These are phyloP conservation scores for Dryoscopus gambensis DNA, from an alignment of 2,113 vertebrate species.

Conservation along the genomic window DNA sequence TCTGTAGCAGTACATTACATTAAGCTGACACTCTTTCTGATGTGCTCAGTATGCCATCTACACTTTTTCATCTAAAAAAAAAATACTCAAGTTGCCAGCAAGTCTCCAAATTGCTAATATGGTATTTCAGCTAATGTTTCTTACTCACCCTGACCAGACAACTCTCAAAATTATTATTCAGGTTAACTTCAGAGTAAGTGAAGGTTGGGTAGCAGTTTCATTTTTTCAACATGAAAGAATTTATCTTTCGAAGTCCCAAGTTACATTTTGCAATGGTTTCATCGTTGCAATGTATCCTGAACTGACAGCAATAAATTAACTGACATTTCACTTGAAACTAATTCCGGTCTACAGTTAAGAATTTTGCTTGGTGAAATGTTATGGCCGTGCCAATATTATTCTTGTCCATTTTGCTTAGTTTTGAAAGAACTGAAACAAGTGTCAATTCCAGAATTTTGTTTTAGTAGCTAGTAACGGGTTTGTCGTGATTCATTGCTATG, in stretches of 20 bases:
- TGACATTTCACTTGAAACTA: slow-evolving; percentile 16
- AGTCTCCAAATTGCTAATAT: neutral
- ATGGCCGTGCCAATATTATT: neutral
- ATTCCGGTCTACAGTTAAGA: neutral
- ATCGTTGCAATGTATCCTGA: neutral
- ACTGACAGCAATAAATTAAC: neutral
- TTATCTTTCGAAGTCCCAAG: neutral
- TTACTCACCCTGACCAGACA: neutral
- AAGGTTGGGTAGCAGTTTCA: neutral
- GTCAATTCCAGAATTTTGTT: neutral
- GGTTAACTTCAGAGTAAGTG: neutral
- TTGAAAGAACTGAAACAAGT: neutral
- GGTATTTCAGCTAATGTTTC: neutral
- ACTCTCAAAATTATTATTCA: neutral
- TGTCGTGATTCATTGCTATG: neutral
- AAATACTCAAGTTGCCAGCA: neutral
- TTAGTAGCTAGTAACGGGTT: neutral
- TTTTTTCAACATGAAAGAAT: neutral
- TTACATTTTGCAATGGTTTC: slow-evolving; percentile 12
- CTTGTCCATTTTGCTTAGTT: slow-evolving; percentile 1
- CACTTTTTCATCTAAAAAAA: neutral
- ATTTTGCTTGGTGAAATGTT: neutral
- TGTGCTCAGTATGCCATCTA: neutral
- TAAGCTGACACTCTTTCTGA: neutral
- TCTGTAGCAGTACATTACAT: neutral